A percentile compares a stretch with the other conserved stretches of the same genome.
phyloP scores from a whole-genome alignment of 2,113 vertebrate genomes.

The Chrysemys picta region DNA sequence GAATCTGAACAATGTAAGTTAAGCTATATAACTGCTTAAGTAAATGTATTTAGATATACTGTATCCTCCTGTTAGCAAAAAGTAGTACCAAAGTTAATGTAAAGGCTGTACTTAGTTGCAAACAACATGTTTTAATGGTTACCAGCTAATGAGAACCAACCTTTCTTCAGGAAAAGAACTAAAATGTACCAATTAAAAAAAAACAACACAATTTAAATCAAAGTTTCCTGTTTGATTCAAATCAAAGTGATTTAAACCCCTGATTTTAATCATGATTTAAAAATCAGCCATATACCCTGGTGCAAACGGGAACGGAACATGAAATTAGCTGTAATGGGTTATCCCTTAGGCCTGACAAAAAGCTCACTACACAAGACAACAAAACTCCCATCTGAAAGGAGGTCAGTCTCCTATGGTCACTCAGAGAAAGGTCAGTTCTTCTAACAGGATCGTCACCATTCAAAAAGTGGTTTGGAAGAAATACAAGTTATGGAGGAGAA shows the following conservation, averaged over 20 bases:
- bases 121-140: background rate
- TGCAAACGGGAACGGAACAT: background rate
- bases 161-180: background rate
- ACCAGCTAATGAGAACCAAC: background rate
- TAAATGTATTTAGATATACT: background rate
- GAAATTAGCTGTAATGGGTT: background rate
- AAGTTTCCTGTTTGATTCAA: too few relatives aligned
- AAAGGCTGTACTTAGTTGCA: background rate
- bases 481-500: fast-evolving
- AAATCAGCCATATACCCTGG: background rate
- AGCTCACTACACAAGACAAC: background rate
- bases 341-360: background rate
- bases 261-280: too few relatives aligned
- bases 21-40: too few relatives aligned
- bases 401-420: background rate
- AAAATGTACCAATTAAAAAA: background rate
- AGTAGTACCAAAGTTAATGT: background rate
- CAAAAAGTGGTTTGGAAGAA: too few relatives aligned
- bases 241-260: too few relatives aligned
- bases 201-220: background rate
- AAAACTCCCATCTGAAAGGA: background rate
- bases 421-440: background rate
- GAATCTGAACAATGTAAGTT: background rate
- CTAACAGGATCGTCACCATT: background rate
- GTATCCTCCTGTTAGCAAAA: background rate